Evolutionary conservation across 2,888 invertebrate species (phyloP).

Genomic region (Calliphora vomitoria): DNA sequence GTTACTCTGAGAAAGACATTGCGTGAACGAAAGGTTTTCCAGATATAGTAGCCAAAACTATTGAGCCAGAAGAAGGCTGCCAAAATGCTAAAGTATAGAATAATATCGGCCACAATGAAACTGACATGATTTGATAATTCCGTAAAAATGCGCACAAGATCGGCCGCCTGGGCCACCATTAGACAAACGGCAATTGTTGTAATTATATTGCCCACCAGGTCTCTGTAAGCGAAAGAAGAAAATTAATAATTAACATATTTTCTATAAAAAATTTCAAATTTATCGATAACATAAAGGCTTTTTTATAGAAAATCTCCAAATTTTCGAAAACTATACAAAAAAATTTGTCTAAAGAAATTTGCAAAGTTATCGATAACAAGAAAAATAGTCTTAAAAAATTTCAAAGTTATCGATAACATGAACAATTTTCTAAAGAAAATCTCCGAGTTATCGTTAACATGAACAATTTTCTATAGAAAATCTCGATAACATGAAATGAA

Average conservation of each 20-base stretch:
- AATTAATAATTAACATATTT: background rate
- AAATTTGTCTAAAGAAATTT: too few relatives aligned
- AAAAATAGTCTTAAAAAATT: too few relatives aligned
- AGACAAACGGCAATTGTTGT: constrained; percentile 92
- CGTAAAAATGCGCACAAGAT: constrained; percentile 91
- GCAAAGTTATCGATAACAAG: too few relatives aligned
- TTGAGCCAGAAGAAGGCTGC: constrained; percentile 95
- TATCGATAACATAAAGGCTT: too few relatives aligned
- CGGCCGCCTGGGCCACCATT: constrained; percentile 91
- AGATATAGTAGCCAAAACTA: constrained; percentile 93
- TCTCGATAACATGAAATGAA: too few relatives aligned
- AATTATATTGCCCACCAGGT: constrained; percentile 93
- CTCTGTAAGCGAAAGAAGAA: constrained; percentile 81
- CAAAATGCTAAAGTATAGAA: constrained; percentile 90
- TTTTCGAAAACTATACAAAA: too few relatives aligned
- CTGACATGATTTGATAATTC: constrained; percentile 92
- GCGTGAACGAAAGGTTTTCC: constrained; percentile 94
- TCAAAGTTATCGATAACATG: too few relatives aligned
- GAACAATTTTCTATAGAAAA: too few relatives aligned
- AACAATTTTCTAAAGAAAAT: too few relatives aligned
- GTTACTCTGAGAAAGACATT: constrained; percentile 94
- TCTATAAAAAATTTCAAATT: too few relatives aligned
- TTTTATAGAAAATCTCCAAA: too few relatives aligned
- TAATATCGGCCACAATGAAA: constrained; percentile 91
- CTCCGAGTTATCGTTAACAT: too few relatives aligned